Evolutionary conservation across 2,888 invertebrate genomes (phyloP), one percentile per base, ranked within the genome.

Genomic region (Ichneumon xanthorius): DNA sequence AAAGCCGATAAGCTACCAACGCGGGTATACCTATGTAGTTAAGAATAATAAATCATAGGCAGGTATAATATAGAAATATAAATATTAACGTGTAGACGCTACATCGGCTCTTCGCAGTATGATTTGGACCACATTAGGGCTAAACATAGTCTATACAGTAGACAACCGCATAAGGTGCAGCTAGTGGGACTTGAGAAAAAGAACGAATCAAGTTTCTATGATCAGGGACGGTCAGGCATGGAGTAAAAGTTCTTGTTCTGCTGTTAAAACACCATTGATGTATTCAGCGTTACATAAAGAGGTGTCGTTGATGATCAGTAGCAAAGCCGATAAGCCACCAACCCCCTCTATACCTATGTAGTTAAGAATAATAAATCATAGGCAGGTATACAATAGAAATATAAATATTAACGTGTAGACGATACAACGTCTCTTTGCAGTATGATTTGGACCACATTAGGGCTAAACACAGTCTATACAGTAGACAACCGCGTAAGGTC

Each of bases 271-370:
- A 1, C 26, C 26, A 26, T 26, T 26, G 26, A 26, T 26, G 26
- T 26, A 26, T 26, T 1, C 26, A 26, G 26, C 77, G 45, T 53
- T 33, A 71, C 55, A n/a, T 71, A 61, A 37, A 48, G 71, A 63
- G 70, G 48, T 65, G 26, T 5, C 77, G 67, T 72, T 19, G 26
- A 37, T 58, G 58, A 67, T 72, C 77, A 53, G 65, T 11, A 26
- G 55, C 67, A 55, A 67, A 77, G 67, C 67, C 26, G 77, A 67
- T 77, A 67, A 65, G 77, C 65, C 55, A 55, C 67, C 77, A 45
- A 40, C 40, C 22, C 6, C 6, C 9, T 11, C 0, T 67, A 67
- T 9, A 14, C 40, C 19, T 37, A 22, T 40, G 19, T 67, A n/a
- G 40, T n/a, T 40, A 4, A 22, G 22, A 19, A 22, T 40, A 37